These are phyloP conservation scores for Schizothorax lantsangensis DNA, from an alignment of 2,797 vertebrate genomes.

Conservation along the genomic window DNA sequence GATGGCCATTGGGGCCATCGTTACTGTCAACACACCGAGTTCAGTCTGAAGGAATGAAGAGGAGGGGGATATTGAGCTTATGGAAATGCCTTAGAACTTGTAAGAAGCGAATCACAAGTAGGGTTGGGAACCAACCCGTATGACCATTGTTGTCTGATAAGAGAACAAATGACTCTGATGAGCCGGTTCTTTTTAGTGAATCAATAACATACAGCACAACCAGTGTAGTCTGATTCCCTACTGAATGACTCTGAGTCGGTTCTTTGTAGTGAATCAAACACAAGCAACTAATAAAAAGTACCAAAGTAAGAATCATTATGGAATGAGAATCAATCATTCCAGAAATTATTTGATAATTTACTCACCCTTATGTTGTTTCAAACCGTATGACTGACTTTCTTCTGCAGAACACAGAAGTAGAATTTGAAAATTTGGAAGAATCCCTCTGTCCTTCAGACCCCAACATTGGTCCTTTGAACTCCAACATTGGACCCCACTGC, in stretches of 20 bases:
- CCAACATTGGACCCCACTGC: too few relatives aligned
- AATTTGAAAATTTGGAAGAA: neutral
- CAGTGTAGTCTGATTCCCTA: neutral
- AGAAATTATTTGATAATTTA: neutral
- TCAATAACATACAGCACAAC: neutral
- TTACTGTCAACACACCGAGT: constrained; percentile 33
- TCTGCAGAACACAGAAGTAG: neutral
- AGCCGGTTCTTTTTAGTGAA: neutral
- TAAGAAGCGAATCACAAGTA: constrained; percentile 23
- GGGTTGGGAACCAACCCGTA: neutral
- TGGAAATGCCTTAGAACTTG: constrained; percentile 30
- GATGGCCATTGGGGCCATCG: constrained; percentile 30
- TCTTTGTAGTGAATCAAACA: neutral
- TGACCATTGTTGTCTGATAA: neutral
- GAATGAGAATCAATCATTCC: neutral
- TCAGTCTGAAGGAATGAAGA: constrained; percentile 14
- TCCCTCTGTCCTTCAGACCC: too few relatives aligned
- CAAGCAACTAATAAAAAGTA: neutral
- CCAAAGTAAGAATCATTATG: neutral
- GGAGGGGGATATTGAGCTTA: constrained; percentile 16
- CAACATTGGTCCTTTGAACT: too few relatives aligned
- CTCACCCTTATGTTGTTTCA: neutral
- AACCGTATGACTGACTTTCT: neutral
- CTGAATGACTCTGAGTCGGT: neutral
- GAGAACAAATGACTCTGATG: neutral